Evolutionary conservation across 2,888 invertebrate genomes (phyloP).

Genomic region (Melinopterus prodromus): DNA sequence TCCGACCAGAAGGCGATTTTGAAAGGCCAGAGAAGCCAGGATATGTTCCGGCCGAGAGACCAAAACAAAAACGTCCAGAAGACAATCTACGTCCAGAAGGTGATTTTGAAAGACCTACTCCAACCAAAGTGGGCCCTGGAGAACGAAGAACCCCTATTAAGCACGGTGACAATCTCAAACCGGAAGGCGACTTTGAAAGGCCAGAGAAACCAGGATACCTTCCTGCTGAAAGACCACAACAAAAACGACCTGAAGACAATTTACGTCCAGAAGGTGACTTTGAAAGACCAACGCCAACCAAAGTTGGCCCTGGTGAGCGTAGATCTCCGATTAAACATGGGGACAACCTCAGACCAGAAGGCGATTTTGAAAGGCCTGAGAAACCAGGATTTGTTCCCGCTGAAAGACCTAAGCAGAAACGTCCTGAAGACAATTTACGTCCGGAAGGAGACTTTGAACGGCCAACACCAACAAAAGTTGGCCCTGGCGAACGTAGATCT

Average conservation of each 20-base stretch:
- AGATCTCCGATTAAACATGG: conserved; percentile 61
- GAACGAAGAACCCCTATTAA: conserved; percentile 60
- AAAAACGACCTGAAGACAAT: conserved; percentile 62
- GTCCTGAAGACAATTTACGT: conserved; percentile 67
- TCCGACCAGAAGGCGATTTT: conserved; percentile 58
- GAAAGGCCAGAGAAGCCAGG: conserved; percentile 41
- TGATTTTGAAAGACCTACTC: conserved; percentile 58
- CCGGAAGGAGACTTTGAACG: conserved; percentile 66
- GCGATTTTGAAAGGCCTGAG: conserved; percentile 62
- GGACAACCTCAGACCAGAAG: conserved; percentile 62
- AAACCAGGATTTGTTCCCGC: conserved; percentile 61
- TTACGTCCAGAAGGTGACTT: conserved; percentile 63
- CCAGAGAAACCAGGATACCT: conserved; percentile 56
- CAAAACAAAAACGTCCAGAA: conserved; percentile 59
- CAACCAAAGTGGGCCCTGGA: conserved; percentile 56
- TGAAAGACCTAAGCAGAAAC: conserved; percentile 59
- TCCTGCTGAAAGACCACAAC: conserved; percentile 65
- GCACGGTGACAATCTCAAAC: conserved; percentile 65
- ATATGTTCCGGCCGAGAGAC: conserved; percentile 62
- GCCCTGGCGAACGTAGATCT: conserved; percentile 55
- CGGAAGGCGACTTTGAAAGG: conserved; percentile 64
- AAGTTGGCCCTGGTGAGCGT: conserved; percentile 57
- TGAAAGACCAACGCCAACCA: conserved; percentile 59
- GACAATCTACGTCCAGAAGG: conserved; percentile 66
- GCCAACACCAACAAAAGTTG: conserved; percentile 57